Conservation (phyloP, 2,888 invertebrate genomes). For the Melinopterus prodromus region DNA sequence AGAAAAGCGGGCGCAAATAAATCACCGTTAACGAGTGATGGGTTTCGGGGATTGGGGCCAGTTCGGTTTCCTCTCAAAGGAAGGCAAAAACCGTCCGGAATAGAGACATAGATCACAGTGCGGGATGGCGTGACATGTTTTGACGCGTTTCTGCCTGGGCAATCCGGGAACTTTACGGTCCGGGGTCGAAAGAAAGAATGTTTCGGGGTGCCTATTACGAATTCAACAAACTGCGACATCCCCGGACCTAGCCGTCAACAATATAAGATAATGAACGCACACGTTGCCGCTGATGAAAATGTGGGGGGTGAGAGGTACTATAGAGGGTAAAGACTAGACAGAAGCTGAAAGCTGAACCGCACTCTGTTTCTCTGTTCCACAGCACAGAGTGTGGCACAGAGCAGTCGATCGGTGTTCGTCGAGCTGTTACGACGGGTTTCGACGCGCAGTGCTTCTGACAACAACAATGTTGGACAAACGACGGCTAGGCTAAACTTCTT, state of each 20-base stretch:
- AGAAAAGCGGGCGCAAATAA: slow-evolving; percentile 17
- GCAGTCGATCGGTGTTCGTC: slow-evolving; percentile 15
- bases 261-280: slow-evolving; percentile 42
- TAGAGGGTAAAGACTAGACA: slow-evolving; percentile 25
- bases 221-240: slow-evolving; percentile 28
- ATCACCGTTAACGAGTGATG: slow-evolving; percentile 17
- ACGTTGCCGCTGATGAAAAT: slow-evolving; percentile 15
- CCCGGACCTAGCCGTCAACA: slow-evolving; percentile 44
- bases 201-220: slow-evolving; percentile 24
- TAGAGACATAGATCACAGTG: background rate
- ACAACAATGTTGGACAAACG: background rate
- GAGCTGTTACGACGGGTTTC: background rate
- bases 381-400: slow-evolving; percentile 6
- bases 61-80: slow-evolving; percentile 8
- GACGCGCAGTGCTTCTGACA: background rate
- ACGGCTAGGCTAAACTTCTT: background rate
- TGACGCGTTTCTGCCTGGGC: background rate
- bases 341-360: slow-evolving; percentile 9
- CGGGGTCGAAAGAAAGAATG: background rate
- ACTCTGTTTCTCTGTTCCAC: slow-evolving; percentile 4
- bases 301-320: slow-evolving; percentile 18
- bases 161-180: slow-evolving; percentile 7
- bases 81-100: background rate
- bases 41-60: slow-evolving; percentile 10
- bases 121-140: slow-evolving; percentile 12